Base-by-base conservation (phyloP, 2,888 invertebrate genomes). In the Mythimna loreyi region DNA sequence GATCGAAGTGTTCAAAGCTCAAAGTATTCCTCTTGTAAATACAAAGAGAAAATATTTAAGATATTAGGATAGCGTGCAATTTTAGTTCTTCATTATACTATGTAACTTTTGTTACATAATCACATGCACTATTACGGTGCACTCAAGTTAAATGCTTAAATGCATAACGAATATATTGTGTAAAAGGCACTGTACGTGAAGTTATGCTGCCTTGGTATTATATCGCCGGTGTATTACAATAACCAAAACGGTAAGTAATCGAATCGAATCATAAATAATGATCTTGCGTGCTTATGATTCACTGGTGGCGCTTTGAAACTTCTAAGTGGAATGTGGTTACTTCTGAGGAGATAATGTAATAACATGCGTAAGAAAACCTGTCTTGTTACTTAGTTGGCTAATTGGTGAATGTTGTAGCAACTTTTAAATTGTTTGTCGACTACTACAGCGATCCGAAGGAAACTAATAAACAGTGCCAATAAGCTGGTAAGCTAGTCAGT, bases 251-350 rank as follows among this genome's bases (percentile, higher is more conserved):
- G 52, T 69, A 57, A 65, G 62, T 58, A 72, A 73, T 67, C 58
- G 59, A 62, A 62, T 69, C 69, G 53, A 70, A 71, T 73, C 60
- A 69, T 72, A 83, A 65, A 83, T 83, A 72, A 82, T 61, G 65
- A 56, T 73, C 61, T 67, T 72, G 69, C 67, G 47, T 67, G 72
- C 63, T 69, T 67, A 78, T 75, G 78, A 82, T 64, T 83, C 75
- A 78, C 64, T 69, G 70, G 60, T 77, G 75, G 74, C 74, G 72
- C 83, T 72, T 68, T 61, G 33, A 65, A 68, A 47, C 67, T 45
- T 65, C 63, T 71, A 11, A 21, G 36, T 64, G 80, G 78, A 80
- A 83, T 83, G 83, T 72, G 52, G 74, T 70, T 67, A 62, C 63
- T 53, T 59, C 50, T 50, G 45, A 45, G 45, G 57, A 23, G 50